Conservation (phyloP, 2,888 invertebrate genomes). For the Callinectes sapidus region DNA sequence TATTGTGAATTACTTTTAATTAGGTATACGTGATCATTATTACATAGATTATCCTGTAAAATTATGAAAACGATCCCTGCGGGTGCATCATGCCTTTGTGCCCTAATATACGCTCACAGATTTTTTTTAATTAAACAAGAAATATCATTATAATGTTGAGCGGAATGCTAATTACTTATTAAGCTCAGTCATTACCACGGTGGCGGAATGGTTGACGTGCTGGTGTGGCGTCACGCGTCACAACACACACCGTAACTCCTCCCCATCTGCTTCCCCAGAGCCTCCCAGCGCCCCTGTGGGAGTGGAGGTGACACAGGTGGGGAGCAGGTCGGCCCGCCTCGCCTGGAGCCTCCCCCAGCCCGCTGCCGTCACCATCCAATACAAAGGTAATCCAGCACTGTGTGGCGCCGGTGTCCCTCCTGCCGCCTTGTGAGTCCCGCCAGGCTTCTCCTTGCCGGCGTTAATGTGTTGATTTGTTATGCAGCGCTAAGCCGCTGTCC, state of each 20-base stretch:
- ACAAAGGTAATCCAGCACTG: slow-evolving; percentile 32
- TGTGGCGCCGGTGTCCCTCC: neutral
- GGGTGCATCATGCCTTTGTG: slow-evolving; percentile 25
- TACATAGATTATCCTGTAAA: slow-evolving; percentile 26
- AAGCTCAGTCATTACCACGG: slow-evolving; percentile 15
- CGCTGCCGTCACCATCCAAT: slow-evolving; percentile 53
- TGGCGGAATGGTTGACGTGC: neutral
- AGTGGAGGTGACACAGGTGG: slow-evolving; percentile 45
- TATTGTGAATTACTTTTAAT: slow-evolving; percentile 20
- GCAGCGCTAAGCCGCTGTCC: neutral
- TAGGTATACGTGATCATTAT: slow-evolving; percentile 31
- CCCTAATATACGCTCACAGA: slow-evolving; percentile 20
- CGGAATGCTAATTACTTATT: slow-evolving; percentile 34
- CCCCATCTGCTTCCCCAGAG: neutral
- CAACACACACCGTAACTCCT: neutral
- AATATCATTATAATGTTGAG: slow-evolving; percentile 21
- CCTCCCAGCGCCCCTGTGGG: slow-evolving; percentile 51
- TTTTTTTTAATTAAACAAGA: slow-evolving; percentile 37
- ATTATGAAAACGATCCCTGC: slow-evolving; percentile 23
- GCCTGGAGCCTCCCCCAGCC: slow-evolving; percentile 56
- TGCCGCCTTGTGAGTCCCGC: neutral
- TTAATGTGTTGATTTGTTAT: neutral
- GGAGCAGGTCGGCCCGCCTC: slow-evolving; percentile 44
- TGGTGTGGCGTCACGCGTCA: slow-evolving; percentile 3
- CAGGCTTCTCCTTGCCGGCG: neutral